Evolutionary conservation across 2,888 invertebrate species (phyloP), one percentile per base, ranked within the genome.

Genomic region (Oasisia sp.): DNA sequence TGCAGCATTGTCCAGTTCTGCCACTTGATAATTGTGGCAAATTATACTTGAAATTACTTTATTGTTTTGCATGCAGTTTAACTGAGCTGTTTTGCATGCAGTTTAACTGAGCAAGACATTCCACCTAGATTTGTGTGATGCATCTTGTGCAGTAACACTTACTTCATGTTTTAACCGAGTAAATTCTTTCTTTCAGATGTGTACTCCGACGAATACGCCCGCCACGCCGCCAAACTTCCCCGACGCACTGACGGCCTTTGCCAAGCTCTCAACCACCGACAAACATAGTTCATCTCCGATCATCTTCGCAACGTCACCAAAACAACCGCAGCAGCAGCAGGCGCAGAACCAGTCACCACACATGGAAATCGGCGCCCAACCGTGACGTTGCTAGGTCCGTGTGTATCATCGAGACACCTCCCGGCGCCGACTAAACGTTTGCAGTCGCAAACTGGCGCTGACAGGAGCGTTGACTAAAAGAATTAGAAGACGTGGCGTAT

Each of bases 181-280:
- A 11, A 74, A 5, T 74, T 74, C 74, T 74, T 74, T 5, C 27
- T 95, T 96, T 91, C 97, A 98, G 98, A 97, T 98, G 96, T 98
- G 98, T 97, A 98, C 98, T 92, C 99, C 98, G 32, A 98, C 98
- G 95, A 99, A 99, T 96, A 99, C 98, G 93, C 99, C 99, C 92
- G 98, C 98, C 92, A 99, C 99, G 91, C 99, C 98, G 91, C 98
- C 99, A 58, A 98, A 98, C 96, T 99, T 99, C 96, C 98, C 98
- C 5, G 99, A 99, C 96, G 98, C 98, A 45, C 97, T 99, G 94
- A 97, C 98, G 94, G 98, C 98, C 92, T 98, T 99, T 96, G 98
- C 98, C 19, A 98, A 98, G 96, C 97, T 98, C 97, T 98, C 98
- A 44, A 98, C 98, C 92, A 97, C 97, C 92, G 97, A 97, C 93